Evolutionary conservation across 2,113 vertebrate genomes (phyloP).

Genomic region (Larimichthys crocea): DNA sequence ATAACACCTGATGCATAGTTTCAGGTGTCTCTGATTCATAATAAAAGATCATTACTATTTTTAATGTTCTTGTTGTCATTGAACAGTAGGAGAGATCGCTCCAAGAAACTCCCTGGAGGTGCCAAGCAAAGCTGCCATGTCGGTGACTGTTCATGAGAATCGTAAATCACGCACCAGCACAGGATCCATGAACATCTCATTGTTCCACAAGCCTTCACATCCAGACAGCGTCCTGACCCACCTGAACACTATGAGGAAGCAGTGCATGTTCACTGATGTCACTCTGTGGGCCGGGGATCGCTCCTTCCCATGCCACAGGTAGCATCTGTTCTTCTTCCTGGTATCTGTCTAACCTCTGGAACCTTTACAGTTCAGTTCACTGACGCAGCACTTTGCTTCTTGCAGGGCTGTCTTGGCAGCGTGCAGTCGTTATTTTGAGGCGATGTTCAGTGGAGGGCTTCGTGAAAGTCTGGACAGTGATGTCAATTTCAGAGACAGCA

Average conservation of each 20-base stretch:
- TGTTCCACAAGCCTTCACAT: constrained; percentile 95
- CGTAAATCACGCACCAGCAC: constrained; percentile 94
- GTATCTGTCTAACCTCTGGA: not conserved
- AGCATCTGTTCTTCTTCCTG: not conserved
- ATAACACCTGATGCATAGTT: not conserved
- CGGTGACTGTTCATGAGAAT: constrained; percentile 94
- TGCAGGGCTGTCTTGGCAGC: constrained; percentile 91
- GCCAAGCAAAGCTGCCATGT: constrained; percentile 86
- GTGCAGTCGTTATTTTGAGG: constrained; percentile 96
- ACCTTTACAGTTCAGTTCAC: not conserved
- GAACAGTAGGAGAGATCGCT: constrained; percentile 59
- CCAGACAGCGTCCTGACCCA: constrained; percentile 93
- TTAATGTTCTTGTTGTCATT: not conserved
- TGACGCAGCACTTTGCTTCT: constrained; percentile 13
- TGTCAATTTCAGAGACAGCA: constrained; percentile 94
- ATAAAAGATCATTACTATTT: not conserved
- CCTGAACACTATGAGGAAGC: constrained; percentile 92
- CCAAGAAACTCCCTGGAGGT: constrained; percentile 63
- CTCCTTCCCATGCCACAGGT: constrained; percentile 91
- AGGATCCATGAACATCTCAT: constrained; percentile 92
- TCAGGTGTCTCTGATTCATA: not conserved
- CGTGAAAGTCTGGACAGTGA: constrained; percentile 91
- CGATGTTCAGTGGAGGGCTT: constrained; percentile 96
- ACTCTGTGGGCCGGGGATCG: constrained; percentile 93
- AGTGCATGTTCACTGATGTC: constrained; percentile 95